These are phyloP conservation scores for Opisthocomus hoazin DNA, from an alignment of 2,113 vertebrate genomes.

Conservation along the genomic window DNA sequence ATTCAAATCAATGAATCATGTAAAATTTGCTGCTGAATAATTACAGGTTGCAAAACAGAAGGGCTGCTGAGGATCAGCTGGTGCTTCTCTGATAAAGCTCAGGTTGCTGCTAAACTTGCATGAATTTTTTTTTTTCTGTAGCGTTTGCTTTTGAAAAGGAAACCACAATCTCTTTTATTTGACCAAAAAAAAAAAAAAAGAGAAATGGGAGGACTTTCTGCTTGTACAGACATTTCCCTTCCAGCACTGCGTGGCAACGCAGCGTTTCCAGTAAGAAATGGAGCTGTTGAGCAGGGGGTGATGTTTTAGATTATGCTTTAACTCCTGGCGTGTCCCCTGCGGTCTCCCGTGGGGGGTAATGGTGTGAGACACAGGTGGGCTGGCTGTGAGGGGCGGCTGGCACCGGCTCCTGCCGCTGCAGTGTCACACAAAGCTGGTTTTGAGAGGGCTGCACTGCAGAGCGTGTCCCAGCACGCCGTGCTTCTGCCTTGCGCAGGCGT, in stretches of 20 bases:
- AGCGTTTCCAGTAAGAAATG: not conserved
- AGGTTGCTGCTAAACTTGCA: not conserved
- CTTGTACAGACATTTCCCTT: not conserved
- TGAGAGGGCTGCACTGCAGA: not conserved
- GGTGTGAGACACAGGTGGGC: not conserved
- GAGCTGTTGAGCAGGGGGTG: not conserved
- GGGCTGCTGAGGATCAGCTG: not conserved
- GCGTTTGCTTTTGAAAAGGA: not conserved
- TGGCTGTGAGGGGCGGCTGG: not conserved
- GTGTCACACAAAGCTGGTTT: not conserved
- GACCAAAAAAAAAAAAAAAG: not conserved
- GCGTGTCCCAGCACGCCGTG: fast-evolving
- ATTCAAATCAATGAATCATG: not conserved
- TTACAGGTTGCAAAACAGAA: not conserved
- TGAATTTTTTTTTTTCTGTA: not conserved
- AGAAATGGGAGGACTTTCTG: not conserved
- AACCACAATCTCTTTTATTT: not conserved
- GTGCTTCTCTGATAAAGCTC: not conserved
- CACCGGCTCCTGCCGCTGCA: not conserved
- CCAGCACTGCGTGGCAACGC: fast-evolving
- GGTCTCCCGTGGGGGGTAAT: fast-evolving
- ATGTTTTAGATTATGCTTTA: not conserved
- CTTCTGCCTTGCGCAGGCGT: fast-evolving
- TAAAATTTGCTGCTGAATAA: not conserved
- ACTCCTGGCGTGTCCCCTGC: not conserved